Conservation (phyloP, 64 coral and sea anemone species). For the Stichodactyla mertensii region DNA sequence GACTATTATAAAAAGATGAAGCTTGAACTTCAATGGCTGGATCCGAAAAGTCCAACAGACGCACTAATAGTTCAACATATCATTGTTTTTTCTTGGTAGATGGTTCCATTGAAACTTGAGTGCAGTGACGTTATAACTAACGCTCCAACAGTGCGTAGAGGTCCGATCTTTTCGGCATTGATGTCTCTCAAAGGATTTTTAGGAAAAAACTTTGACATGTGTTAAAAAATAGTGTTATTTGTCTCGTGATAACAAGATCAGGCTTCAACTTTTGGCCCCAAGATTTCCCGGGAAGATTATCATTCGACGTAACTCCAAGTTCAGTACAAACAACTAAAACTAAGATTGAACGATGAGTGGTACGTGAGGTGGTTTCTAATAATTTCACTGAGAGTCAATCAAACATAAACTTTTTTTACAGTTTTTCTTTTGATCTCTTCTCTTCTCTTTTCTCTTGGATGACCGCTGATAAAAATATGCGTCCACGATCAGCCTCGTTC, state of each 20-base stretch:
- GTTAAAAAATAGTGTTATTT: background rate
- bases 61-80: background rate
- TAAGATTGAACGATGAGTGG: background rate
- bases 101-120: background rate
- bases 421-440: background rate
- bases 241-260: background rate
- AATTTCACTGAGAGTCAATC: slow-evolving; percentile 17
- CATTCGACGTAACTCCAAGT: background rate
- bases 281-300: background rate
- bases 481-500: slow-evolving; percentile 58
- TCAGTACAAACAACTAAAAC: background rate
- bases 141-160: background rate
- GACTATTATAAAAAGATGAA: background rate
- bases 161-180: background rate
- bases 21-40: background rate
- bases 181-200: background rate
- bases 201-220: background rate
- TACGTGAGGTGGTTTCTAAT: background rate
- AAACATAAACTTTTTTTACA: background rate
- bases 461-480: slow-evolving; percentile 43
- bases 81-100: background rate
- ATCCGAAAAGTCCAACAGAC: background rate
- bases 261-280: background rate
- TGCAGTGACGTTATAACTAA: background rate
- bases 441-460: background rate